Evolutionary conservation across 2,888 invertebrate species (phyloP).

Genomic region (Automeris io): DNA sequence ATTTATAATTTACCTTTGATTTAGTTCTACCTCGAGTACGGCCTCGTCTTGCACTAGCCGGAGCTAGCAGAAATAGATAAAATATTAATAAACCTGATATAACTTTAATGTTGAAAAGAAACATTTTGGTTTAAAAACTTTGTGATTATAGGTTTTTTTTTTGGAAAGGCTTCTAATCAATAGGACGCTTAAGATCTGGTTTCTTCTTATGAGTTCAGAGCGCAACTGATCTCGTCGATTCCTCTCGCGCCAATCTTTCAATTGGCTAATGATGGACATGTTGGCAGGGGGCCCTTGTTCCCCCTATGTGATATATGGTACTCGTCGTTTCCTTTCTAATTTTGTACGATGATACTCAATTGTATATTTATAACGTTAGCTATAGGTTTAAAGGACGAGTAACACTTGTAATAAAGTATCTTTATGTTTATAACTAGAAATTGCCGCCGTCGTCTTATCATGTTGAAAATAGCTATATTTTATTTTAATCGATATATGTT

Average conservation of each 20-base stretch:
- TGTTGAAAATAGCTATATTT: too few species aligned
- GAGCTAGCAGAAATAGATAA: slow-evolving; percentile 34
- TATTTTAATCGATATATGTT: too few species aligned
- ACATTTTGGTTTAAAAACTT: slow-evolving; percentile 29
- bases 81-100: slow-evolving; percentile 35
- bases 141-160: slow-evolving; percentile 3
- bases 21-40: slow-evolving; percentile 84
- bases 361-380: slow-evolving; percentile 21
- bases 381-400: slow-evolving; percentile 20
- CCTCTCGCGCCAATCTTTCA: slow-evolving; percentile 58
- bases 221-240: slow-evolving; percentile 44
- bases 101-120: slow-evolving; percentile 33
- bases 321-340: slow-evolving; percentile 56
- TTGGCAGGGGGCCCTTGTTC: slow-evolving; percentile 60
- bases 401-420: neutral
- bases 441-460: neutral
- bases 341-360: slow-evolving; percentile 37
- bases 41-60: slow-evolving; percentile 79
- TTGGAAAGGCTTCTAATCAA: slow-evolving; percentile 11
- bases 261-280: slow-evolving; percentile 67
- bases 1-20: slow-evolving; percentile 77
- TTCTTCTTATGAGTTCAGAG: slow-evolving; percentile 33
- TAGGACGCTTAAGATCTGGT: slow-evolving; percentile 17
- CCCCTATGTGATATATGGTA: slow-evolving; percentile 51
- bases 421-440: neutral